Conservation (phyloP, 2,797 vertebrate species). For the Rachycentron canadum region DNA sequence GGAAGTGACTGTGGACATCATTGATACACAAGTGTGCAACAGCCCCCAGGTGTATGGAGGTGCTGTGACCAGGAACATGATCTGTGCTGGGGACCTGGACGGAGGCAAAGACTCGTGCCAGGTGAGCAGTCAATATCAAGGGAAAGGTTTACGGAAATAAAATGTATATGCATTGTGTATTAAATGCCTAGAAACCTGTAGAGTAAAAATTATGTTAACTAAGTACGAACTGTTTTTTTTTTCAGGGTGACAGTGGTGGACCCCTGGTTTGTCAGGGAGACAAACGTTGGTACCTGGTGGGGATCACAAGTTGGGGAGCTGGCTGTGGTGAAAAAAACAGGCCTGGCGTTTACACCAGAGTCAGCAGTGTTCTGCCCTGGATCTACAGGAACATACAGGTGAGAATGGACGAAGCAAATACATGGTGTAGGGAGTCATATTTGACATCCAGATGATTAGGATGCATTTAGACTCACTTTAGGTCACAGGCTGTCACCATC, state of each 20-base stretch:
- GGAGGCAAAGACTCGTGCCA: conserved; percentile 94
- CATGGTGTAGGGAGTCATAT: background rate
- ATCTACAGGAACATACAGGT: conserved; percentile 93
- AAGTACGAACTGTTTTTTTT: background rate
- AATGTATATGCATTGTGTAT: background rate
- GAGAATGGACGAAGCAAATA: conserved; percentile 33
- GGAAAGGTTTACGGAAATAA: background rate
- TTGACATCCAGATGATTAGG: background rate
- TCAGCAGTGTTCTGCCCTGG: conserved; percentile 89
- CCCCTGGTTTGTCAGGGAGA: conserved; percentile 89
- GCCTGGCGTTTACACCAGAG: conserved; percentile 91
- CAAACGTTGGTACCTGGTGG: conserved; percentile 87
- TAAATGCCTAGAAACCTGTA: background rate
- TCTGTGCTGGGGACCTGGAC: conserved; percentile 90
- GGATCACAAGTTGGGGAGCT: conserved; percentile 94
- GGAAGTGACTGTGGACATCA: conserved; percentile 89
- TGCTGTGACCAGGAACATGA: conserved; percentile 88
- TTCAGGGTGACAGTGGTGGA: conserved; percentile 95
- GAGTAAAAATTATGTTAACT: background rate
- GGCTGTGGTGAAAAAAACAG: conserved; percentile 89
- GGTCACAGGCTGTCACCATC: background rate
- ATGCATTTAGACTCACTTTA: background rate
- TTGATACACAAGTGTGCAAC: conserved; percentile 86
- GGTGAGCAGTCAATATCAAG: conserved; percentile 76
- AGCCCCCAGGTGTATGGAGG: conserved; percentile 83